phyloP scores from a whole-genome alignment of 2,113 vertebrate species.

The Marmota monax region DNA sequence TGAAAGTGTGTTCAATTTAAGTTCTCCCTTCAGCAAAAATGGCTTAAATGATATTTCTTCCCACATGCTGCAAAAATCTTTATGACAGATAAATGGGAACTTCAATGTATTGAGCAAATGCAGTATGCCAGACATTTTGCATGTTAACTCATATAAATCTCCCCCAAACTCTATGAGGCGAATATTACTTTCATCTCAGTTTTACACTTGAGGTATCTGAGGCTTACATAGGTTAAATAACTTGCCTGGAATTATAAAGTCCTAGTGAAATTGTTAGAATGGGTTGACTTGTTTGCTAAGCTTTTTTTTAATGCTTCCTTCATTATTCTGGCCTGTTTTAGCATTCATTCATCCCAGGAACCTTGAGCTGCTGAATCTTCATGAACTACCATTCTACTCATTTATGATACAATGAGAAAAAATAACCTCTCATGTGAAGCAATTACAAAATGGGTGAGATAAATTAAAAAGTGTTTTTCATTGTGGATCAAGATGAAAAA shows the following conservation, averaged over 20 bases:
- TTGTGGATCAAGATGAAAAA: background rate
- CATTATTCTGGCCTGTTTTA: background rate
- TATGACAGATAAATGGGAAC: slow-evolving; percentile 67
- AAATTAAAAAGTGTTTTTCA: background rate
- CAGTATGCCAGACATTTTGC: slow-evolving; percentile 51
- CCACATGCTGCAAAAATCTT: slow-evolving; percentile 63
- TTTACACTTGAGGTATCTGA: slow-evolving; percentile 63
- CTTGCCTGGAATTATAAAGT: background rate
- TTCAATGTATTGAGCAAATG: slow-evolving; percentile 41
- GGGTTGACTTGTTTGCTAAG: slow-evolving; percentile 13
- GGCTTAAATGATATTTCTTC: slow-evolving; percentile 66
- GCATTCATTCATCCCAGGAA: background rate
- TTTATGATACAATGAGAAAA: background rate
- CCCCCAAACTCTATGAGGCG: slow-evolving; percentile 31
- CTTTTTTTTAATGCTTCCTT: background rate
- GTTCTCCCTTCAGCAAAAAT: slow-evolving; percentile 66
- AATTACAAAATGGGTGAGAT: background rate
- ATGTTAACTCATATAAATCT: slow-evolving; percentile 51
- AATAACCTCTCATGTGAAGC: background rate
- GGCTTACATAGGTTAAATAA: slow-evolving; percentile 57
- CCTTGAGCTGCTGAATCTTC: background rate
- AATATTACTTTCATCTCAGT: slow-evolving; percentile 60
- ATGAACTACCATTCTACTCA: background rate
- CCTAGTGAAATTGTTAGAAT: background rate
- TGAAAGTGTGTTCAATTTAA: slow-evolving; percentile 67